Evolutionary conservation across 2,113 vertebrate genomes (phyloP).

Genomic region (Vidua macroura): DNA sequence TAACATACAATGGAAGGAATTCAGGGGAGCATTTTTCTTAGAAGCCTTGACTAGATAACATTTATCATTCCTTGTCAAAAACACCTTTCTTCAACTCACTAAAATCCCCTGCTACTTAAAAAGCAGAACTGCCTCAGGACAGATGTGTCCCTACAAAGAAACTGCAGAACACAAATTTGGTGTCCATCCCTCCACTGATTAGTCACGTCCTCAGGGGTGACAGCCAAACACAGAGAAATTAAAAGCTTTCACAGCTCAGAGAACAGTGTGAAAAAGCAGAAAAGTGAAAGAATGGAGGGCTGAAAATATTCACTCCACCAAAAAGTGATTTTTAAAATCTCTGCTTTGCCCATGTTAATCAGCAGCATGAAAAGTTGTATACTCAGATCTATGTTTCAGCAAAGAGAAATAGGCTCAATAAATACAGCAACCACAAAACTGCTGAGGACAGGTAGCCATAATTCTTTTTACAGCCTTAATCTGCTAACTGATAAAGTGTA

Average conservation of each 20-base stretch:
- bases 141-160: slow-evolving; percentile 24
- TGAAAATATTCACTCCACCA: neutral
- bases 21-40: neutral
- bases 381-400: neutral
- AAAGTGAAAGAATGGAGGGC: neutral
- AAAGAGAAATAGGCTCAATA: neutral
- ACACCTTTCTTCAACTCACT: neutral
- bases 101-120: slow-evolving; percentile 28
- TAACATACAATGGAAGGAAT: neutral
- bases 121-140: slow-evolving; percentile 37
- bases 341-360: neutral
- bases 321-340: neutral
- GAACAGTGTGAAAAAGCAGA: neutral
- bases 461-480: neutral
- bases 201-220: neutral
- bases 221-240: neutral
- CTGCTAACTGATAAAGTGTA: neutral
- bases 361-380: neutral
- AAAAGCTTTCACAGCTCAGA: neutral
- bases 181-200: neutral
- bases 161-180: neutral
- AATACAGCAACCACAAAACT: neutral
- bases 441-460: neutral
- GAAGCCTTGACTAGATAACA: neutral
- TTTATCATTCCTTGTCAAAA: neutral